Base-by-base conservation (phyloP, 1,140 invertebrate species). In the Drosophila bocki region DNA sequence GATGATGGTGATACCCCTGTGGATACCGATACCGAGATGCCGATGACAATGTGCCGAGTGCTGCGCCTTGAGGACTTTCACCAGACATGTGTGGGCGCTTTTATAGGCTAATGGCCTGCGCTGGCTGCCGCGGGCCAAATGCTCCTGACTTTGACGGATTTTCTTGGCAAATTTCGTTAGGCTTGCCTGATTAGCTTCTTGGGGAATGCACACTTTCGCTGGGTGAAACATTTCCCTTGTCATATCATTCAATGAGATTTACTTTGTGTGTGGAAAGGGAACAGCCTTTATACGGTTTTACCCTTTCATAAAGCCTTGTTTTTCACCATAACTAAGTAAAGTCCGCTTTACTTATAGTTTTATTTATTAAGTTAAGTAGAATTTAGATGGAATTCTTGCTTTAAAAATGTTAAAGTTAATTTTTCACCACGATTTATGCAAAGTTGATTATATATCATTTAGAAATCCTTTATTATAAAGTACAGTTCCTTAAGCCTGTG, bases 131-230 rank as follows among this genome's bases (percentile, higher is more conserved):
- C 57, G 64, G 60, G 80, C 48, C 69, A 77, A 78, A 80, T 51
- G 50, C 64, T 63, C 47, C 42, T 83, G 80, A 87, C 83, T 87
- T 83, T 82, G 76, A 74, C 67, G 64, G 60, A 82, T 87, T 86
- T 79, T 64, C 35, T 19, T 35, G 41, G 70, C 45, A 86, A 78
- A 82, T 76, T 82, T 76, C 51, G 65, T 67, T 67, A 79, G 75
- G 50, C 70, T 70, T 79, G 83, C 79, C 65, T 78, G 82, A 85
- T 85, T 85, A 85, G 63, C 74, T 80, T 76, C 39, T 26, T 29
- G 45, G 45, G 42, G 48, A 61, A 77, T 77, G 32, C 29, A 39
- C n/a, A 58, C 7, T 17, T 13, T 13, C 32, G 4, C 19, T 37
- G 51, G 53, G 37, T 22, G 35, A 41, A n/a, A 15, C n/a, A 53